Conservation (phyloP, 1,140 invertebrate genomes). For the Drosophila dunni region DNA sequence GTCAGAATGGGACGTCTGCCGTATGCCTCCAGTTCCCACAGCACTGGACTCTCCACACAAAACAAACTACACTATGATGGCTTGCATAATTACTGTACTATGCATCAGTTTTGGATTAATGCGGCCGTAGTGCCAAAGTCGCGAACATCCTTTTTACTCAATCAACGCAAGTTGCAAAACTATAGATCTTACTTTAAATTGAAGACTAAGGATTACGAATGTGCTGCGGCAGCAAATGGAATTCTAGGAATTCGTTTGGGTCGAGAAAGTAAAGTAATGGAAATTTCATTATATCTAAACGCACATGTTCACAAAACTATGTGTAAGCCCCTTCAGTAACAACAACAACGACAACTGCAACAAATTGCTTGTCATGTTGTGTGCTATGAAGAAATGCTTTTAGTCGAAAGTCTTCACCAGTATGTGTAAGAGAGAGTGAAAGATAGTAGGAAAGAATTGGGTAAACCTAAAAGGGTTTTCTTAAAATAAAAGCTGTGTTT, state of each 20-base stretch:
- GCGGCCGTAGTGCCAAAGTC: conserved; percentile 32
- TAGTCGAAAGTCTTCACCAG: conserved; percentile 53
- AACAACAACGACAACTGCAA: conserved; percentile 25
- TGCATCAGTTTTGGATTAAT: conserved; percentile 34
- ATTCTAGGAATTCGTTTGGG: conserved; percentile 45
- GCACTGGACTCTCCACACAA: not conserved
- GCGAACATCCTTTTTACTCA: conserved; percentile 34
- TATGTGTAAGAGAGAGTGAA: not conserved
- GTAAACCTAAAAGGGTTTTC: not conserved
- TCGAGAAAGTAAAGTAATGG: conserved; percentile 59
- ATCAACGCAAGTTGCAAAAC: conserved; percentile 26
- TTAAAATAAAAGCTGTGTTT: conserved; percentile 78
- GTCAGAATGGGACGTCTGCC: not conserved
- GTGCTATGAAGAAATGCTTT: conserved; percentile 64
- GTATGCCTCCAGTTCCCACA: not conserved
- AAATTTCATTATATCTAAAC: conserved; percentile 2
- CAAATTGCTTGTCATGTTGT: conserved; percentile 56
- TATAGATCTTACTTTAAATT: not conserved
- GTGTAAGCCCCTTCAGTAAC: conserved; percentile 13
- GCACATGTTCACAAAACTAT: conserved; percentile 18
- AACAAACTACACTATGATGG: no score
- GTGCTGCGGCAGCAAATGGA: not conserved
- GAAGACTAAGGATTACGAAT: conserved; percentile 9
- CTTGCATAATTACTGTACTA: not conserved
- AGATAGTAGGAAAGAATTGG: not conserved